Conservation (phyloP, 1,140 invertebrate genomes). For the Drosophila kepulauana region DNA sequence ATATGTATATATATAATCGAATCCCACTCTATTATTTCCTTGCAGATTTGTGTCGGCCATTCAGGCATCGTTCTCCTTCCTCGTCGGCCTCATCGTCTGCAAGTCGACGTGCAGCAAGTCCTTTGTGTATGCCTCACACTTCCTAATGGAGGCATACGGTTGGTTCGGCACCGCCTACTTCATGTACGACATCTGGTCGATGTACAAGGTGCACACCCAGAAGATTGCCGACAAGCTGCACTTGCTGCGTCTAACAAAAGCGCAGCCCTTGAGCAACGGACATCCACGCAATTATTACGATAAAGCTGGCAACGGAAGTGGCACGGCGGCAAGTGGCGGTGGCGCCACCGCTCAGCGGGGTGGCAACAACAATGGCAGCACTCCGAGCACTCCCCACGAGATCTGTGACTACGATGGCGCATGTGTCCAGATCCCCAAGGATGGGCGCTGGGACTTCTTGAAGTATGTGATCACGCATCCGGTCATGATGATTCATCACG, state of each 20-base stretch:
- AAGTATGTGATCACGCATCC: conserved; percentile 87
- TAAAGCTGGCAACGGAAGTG: conserved; percentile 5
- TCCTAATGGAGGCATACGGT: conserved; percentile 90
- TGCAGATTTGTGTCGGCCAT: conserved; percentile 89
- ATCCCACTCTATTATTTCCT: conserved; percentile 36
- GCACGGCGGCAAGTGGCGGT: background rate
- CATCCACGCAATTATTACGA: conserved; percentile 29
- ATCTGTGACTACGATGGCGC: conserved; percentile 77
- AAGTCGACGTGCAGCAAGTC: conserved; percentile 88
- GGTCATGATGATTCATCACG: conserved; percentile 90
- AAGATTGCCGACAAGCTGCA: conserved; percentile 84
- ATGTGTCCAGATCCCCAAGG: conserved; percentile 65
- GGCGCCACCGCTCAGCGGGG: background rate
- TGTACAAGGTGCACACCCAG: conserved; percentile 88
- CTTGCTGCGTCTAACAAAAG: conserved; percentile 69
- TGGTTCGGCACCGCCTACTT: conserved; percentile 92
- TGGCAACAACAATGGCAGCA: conserved; percentile 66
- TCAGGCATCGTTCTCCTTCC: conserved; percentile 88
- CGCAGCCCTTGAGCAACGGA: conserved; percentile 46
- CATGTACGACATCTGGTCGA: conserved; percentile 91
- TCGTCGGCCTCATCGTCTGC: conserved; percentile 88
- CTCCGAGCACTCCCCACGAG: conserved; percentile 61
- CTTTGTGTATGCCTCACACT: conserved; percentile 88
- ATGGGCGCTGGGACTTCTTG: conserved; percentile 85
- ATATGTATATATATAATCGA: too few relatives aligned